Evolutionary conservation across 2,113 vertebrate species (phyloP), one percentile per base, ranked within the genome.

Genomic region (Oryzias melastigma): DNA sequence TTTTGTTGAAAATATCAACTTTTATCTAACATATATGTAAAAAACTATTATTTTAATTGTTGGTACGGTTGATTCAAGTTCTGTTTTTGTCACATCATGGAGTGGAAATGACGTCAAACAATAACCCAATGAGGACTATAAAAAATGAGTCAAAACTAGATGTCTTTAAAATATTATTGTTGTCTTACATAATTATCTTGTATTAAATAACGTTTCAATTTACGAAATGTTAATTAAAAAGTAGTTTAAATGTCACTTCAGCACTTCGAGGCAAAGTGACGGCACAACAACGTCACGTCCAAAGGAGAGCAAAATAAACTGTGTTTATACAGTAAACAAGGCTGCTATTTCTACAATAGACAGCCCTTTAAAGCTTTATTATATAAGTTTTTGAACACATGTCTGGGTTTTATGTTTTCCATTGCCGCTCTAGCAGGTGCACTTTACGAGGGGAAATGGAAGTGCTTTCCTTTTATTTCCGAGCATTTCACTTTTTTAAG

Each of bases 401-500:
- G 22, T 14, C 15, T 17, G 47, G 5, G 19, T 71, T 49, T 44
- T 4, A 56, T 55, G 25, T 49, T 65, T 64, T 54, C 56, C 45
- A 68, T 64, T 61, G n/a, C 51, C 14, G 42, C n/a, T n/a, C n/a
- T 18, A 8, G 22, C 78, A 83, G 71, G 63, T 80, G 78, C 64
- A 52, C 57, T 71, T 45, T 58, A 62, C 58, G 71, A 75, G 73
- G 3, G 77, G 71, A 77, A 58, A 81, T 62, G 68, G 83, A 82
- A 80, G 68, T 57, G 42, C 42, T 46, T 52, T 72, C 70, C 50
- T 58, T 64, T 77, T 64, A 48, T 10, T 6, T n/a, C 8, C 29
- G 2, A 45, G 22, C 7, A 78, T 75, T 54, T 54, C 15, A 20
- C 62, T 61, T 17, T 74, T 72, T 78, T 68, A 83, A 71, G 68